Evolutionary conservation across 2,797 vertebrate genomes (phyloP).

Genomic region (Gadopsis bispinosus): DNA sequence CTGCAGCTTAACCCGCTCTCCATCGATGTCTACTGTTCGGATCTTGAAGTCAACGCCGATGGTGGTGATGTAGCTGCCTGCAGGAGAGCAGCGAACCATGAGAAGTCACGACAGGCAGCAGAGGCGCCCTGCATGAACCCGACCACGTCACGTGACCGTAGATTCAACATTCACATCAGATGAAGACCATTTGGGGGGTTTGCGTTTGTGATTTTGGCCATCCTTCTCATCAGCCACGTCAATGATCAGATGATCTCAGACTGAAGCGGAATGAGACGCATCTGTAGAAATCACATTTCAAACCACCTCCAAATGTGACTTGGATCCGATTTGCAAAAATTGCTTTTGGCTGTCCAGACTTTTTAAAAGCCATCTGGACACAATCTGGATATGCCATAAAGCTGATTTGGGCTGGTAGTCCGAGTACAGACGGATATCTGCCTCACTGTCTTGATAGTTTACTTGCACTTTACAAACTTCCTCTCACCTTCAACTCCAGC

Average conservation of each 20-base stretch:
- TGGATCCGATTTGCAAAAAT: too few species aligned
- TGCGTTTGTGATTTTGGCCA: not conserved
- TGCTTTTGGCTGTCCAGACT: too few species aligned
- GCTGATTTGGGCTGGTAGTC: too few species aligned
- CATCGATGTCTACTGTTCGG: conserved; percentile 88
- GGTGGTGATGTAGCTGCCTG: conserved; percentile 92
- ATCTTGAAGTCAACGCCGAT: conserved; percentile 92
- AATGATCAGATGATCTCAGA: not conserved
- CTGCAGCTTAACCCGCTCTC: conserved; percentile 90
- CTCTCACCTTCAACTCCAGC: not conserved
- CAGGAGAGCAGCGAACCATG: not conserved
- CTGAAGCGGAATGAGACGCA: too few species aligned
- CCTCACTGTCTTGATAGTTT: too few species aligned
- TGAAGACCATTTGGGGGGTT: not conserved
- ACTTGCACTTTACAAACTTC: too few species aligned
- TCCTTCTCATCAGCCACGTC: too few species aligned
- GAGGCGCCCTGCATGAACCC: not conserved
- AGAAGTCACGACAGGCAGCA: not conserved
- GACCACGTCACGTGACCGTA: not conserved
- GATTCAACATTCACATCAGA: not conserved
- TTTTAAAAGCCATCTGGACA: too few species aligned
- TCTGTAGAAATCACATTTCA: too few species aligned
- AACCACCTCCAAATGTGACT: too few species aligned
- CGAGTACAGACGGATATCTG: too few species aligned
- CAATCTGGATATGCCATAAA: too few species aligned